Conservation (phyloP, 2,888 invertebrate species). For the Encarsia formosa region DNA sequence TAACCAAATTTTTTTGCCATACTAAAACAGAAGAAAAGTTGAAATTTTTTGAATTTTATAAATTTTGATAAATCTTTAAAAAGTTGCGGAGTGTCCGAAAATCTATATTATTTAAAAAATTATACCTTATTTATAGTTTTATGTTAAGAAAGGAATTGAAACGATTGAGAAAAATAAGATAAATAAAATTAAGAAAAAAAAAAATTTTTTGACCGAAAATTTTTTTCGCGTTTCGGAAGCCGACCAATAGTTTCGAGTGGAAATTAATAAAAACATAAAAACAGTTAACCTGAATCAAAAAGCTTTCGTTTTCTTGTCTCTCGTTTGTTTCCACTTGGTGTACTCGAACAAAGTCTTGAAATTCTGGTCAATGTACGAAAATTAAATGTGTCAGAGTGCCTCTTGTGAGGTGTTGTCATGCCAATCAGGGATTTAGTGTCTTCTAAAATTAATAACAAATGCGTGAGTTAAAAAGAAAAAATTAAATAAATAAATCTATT, state of each 20-base stretch:
- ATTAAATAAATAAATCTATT: neutral
- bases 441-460: conserved; percentile 1
- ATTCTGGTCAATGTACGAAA: conserved; percentile 19
- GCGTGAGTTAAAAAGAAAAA: neutral
- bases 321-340: conserved; percentile 32
- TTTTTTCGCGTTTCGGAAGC: too few relatives aligned
- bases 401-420: conserved; percentile 36
- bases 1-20: too few relatives aligned
- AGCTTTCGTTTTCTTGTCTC: conserved; percentile 36
- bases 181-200: too few relatives aligned
- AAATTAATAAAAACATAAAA: conserved; percentile 27
- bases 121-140: too few relatives aligned
- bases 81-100: too few relatives aligned
- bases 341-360: conserved; percentile 22
- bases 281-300: conserved; percentile 31
- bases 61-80: too few relatives aligned
- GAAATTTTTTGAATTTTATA: too few relatives aligned
- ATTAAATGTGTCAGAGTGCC: conserved; percentile 4
- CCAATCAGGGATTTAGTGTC: conserved; percentile 28
- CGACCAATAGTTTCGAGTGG: too few relatives aligned
- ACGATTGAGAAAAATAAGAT: too few relatives aligned
- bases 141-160: too few relatives aligned
- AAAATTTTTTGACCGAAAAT: too few relatives aligned
- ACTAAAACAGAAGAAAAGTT: too few relatives aligned
- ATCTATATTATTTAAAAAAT: neutral